A percentile compares a stretch with the other conserved stretches of the same genome.
Evolutionary conservation across 2,113 vertebrate genomes (phyloP).

Genomic region (Cyanocitta stelleri): DNA sequence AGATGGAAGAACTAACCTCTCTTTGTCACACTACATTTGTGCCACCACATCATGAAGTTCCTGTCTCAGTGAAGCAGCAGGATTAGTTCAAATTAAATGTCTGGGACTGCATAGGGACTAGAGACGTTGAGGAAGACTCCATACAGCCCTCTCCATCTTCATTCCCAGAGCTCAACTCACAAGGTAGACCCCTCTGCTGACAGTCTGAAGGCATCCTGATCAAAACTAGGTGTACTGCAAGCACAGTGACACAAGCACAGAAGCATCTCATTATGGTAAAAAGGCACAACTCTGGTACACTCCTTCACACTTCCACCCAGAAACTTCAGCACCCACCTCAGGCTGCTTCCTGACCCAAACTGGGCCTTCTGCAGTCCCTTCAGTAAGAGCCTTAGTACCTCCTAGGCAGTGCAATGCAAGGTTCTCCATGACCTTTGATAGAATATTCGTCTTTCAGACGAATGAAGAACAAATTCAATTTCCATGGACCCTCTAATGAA

Average conservation of each 20-base stretch:
- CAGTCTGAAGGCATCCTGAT: background rate
- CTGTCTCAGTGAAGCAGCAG: background rate
- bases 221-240: background rate
- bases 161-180: background rate
- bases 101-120: background rate
- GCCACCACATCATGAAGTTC: background rate
- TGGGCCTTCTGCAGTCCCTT: background rate
- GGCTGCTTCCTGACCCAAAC: background rate
- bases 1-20: background rate
- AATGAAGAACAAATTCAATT: background rate
- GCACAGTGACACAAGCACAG: background rate
- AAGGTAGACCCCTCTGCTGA: background rate
- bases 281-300: accelerated
- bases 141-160: background rate
- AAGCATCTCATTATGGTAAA: background rate
- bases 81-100: background rate
- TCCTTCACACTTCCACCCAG: background rate
- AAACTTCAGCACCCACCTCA: background rate
- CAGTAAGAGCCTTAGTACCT: background rate
- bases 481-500: background rate
- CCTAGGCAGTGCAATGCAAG: background rate
- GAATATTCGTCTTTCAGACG: background rate
- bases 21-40: background rate
- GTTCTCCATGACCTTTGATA: background rate
- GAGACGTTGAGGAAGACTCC: background rate